Base-by-base conservation (phyloP, 2,888 invertebrate species). In the Meiosimyza platycephala region DNA sequence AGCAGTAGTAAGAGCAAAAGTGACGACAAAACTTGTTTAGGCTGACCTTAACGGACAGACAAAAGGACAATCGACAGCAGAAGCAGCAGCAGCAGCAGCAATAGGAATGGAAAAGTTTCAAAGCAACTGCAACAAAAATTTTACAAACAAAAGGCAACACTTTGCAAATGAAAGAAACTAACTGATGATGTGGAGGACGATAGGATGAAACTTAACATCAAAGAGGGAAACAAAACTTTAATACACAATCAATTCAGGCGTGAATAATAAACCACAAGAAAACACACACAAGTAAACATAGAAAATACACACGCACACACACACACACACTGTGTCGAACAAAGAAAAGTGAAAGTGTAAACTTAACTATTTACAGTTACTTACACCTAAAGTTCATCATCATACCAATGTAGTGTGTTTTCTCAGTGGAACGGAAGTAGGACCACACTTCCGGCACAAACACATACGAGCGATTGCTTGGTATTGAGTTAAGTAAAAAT, bases 231-330 rank as follows among this genome's bases (percentile, higher is more conserved):
- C 78, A 83, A n/a, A 85, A 84, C 83, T 85, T 84, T 84, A 84
- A 84, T 84, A 84, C 81, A 83, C 84, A 85, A 85, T 85, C 85
- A 84, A 85, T 84, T 84, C 84, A 84, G 84, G 85, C 84, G 85
- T 83, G 82, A 83, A 84, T 84, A 85, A 84, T 85, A 84, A 84
- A 84, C 84, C 85, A 84, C 84, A 85, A 84, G 82, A 81, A 84
- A 85, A 81, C 79, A 80, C 78, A 79, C 75, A 68, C 80, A 82
- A 84, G 80, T 78, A 79, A 77, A 79, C 75, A 67, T 67, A 72
- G 65, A 72, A 81, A 79, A 81, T 80, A 80, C 77, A 79, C 75
- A 66, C 65, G 69, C 68, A 71, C 60, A 18, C 67, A 68, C 22
- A 40, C 63, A 72, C 69, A 68, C 50, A 63, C 16, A 50, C 62